Evolutionary conservation across 2,797 vertebrate genomes (phyloP).

Genomic region (Acanthopagrus latus): DNA sequence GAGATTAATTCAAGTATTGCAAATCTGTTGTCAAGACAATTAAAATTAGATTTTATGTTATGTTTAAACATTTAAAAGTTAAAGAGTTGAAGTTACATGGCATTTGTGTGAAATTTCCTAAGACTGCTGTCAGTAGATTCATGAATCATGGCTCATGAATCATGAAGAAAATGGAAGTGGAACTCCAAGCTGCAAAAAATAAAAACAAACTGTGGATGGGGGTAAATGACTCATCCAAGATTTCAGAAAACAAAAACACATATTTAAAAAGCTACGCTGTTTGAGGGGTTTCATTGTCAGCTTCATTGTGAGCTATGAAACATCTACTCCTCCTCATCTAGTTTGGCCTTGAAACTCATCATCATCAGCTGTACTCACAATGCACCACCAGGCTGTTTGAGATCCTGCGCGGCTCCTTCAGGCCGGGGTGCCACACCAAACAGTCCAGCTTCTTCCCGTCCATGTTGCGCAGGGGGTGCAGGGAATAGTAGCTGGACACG

Average conservation of each 20-base stretch:
- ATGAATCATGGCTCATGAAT: background rate
- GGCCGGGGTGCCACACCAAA: conserved; percentile 89
- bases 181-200: background rate
- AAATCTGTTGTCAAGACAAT: background rate
- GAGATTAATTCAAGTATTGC: too few species aligned
- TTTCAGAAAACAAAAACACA: background rate
- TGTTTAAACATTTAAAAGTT: background rate
- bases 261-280: background rate
- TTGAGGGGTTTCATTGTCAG: background rate
- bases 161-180: background rate
- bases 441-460: conserved; percentile 91
- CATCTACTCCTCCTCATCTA: background rate
- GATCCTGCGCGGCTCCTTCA: conserved; percentile 87
- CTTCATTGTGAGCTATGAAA: background rate
- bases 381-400: conserved; percentile 87
- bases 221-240: background rate
- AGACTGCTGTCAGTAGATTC: background rate
- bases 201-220: background rate
- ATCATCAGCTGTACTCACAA: conserved; percentile 83
- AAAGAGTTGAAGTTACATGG: background rate
- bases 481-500: conserved; percentile 87
- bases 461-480: conserved; percentile 92
- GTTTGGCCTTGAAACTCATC: background rate
- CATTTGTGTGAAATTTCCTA: background rate
- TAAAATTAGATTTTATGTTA: too few species aligned